These are phyloP conservation scores for Syngnathus scovelli DNA, from an alignment of 2,113 vertebrate genomes.

Conservation along the genomic window DNA sequence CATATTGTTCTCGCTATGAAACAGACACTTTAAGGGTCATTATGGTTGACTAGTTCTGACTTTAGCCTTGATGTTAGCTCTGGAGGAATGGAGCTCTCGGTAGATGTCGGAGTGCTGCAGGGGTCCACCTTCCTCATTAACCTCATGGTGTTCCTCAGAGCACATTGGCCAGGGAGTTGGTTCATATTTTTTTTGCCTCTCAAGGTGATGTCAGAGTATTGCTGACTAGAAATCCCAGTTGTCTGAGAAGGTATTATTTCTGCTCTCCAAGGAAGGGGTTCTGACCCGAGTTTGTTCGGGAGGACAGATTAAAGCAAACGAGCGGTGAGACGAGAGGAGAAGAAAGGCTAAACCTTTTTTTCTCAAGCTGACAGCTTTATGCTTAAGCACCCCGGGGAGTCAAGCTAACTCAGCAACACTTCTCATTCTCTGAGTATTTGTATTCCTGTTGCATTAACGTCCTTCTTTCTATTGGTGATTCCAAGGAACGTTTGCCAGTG, in stretches of 20 bases:
- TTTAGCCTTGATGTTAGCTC: constrained; percentile 20
- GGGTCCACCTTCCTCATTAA: constrained; percentile 45
- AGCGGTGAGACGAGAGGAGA: constrained; percentile 28
- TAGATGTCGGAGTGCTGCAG: constrained; percentile 15
- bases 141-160: constrained; percentile 43
- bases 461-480: not conserved
- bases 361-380: constrained; percentile 35
- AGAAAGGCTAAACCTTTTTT: constrained; percentile 44
- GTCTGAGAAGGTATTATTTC: constrained; percentile 41
- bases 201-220: constrained; percentile 55
- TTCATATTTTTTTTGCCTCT: constrained; percentile 18
- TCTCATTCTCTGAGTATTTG: not conserved
- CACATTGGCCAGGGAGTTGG: constrained; percentile 36
- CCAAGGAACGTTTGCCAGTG: not conserved
- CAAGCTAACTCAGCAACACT: constrained; percentile 29
- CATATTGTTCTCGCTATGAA: not conserved
- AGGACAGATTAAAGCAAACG: constrained; percentile 55
- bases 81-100: constrained; percentile 6
- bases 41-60: constrained; percentile 25
- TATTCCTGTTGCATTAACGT: not conserved
- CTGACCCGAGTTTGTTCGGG: constrained; percentile 42
- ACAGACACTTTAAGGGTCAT: constrained; percentile 17
- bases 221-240: constrained; percentile 64
- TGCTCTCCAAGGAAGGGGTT: constrained; percentile 42
- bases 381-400: constrained; percentile 19